Evolutionary conservation across 2,113 vertebrate genomes (phyloP).

Genomic region (Nesoenas mayeri): DNA sequence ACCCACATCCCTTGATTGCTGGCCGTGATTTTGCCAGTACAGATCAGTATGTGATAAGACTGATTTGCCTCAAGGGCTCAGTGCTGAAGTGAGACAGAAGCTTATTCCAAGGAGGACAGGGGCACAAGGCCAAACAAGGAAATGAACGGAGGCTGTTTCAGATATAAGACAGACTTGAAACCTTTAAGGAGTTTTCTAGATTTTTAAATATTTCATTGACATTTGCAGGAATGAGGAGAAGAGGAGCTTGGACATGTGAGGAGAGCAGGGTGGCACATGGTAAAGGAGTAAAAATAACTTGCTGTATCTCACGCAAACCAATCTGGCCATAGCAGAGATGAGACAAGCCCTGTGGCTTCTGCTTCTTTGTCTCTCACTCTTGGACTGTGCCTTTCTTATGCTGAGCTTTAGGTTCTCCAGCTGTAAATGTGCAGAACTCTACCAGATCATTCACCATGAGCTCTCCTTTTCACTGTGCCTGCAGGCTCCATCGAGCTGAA

Average conservation of each 20-base stretch:
- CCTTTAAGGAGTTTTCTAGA: not conserved
- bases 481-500: constrained; percentile 87
- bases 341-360: not conserved
- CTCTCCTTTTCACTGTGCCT: not conserved
- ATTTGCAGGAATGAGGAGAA: not conserved
- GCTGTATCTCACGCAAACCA: not conserved
- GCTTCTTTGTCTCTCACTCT: not conserved
- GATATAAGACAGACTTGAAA: not conserved
- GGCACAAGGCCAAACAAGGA: not conserved
- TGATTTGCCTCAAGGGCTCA: not conserved
- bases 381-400: not conserved
- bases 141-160: not conserved
- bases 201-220: not conserved
- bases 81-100: not conserved
- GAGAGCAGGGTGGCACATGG: not conserved
- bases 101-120: not conserved
- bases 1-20: not conserved
- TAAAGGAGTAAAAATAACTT: not conserved
- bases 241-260: not conserved
- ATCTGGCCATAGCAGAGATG: not conserved
- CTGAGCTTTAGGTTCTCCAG: not conserved
- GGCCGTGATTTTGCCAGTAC: not conserved
- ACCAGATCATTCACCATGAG: not conserved
- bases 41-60: not conserved
- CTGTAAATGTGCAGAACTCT: not conserved